These are phyloP conservation scores for Hystrix brachyura DNA, from an alignment of 2,113 vertebrate species.

Conservation along the genomic window DNA sequence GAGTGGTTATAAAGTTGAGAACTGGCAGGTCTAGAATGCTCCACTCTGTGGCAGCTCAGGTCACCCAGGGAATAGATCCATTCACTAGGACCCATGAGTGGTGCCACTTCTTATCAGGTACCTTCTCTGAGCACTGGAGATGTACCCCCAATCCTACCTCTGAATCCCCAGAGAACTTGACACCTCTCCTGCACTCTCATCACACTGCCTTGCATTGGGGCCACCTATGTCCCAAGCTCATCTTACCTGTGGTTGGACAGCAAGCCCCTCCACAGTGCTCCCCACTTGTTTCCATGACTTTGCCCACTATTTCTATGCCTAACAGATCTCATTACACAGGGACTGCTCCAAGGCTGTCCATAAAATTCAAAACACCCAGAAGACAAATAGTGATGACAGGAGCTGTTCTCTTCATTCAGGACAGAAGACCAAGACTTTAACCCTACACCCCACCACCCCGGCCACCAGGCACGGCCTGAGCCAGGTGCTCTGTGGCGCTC, in stretches of 20 bases:
- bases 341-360: background rate
- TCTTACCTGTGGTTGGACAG: background rate
- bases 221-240: background rate
- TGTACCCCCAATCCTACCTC: background rate
- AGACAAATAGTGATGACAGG: background rate
- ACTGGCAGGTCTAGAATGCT: background rate
- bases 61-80: background rate
- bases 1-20: background rate
- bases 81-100: background rate
- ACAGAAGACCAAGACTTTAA: background rate
- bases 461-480: background rate
- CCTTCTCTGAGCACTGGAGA: background rate
- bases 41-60: background rate
- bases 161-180: background rate
- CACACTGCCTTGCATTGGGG: background rate
- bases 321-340: background rate
- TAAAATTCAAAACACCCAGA: background rate
- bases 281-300: background rate
- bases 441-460: background rate
- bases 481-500: rapidly evolving
- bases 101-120: rapidly evolving
- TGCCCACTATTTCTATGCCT: background rate
- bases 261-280: background rate
- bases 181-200: background rate
- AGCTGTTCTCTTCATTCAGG: background rate